A percentile compares a stretch with the other conserved stretches of the same genome.
Evolutionary conservation across 2,113 vertebrate species (phyloP).

Genomic region (Rhombomys opimus): DNA sequence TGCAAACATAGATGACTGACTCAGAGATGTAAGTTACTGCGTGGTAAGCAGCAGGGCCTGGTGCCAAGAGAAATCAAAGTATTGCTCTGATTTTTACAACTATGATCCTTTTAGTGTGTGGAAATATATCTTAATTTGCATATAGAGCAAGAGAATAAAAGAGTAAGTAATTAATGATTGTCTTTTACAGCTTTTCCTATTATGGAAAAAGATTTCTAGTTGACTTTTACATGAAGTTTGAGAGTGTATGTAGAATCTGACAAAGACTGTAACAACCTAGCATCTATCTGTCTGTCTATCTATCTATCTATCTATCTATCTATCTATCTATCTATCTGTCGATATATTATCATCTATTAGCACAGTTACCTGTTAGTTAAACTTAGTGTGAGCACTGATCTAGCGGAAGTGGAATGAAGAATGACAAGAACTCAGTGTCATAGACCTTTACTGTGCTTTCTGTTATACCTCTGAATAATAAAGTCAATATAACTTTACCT

Average conservation of each 20-base stretch:
- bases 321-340: neutral
- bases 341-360: neutral
- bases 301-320: neutral
- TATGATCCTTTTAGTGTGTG: slow-evolving; percentile 8
- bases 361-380: neutral
- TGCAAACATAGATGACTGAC: neutral
- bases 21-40: neutral
- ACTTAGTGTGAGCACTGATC: neutral
- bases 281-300: too few species aligned
- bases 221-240: slow-evolving; percentile 31
- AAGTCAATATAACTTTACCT: neutral
- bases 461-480: neutral
- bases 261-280: slow-evolving; percentile 5
- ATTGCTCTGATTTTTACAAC: neutral
- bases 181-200: neutral
- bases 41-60: neutral
- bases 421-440: neutral
- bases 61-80: neutral
- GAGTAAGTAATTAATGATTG: slow-evolving; percentile 51
- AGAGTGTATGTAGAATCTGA: slow-evolving; percentile 33
- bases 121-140: slow-evolving; percentile 31
- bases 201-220: neutral
- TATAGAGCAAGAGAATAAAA: slow-evolving; percentile 40
- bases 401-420: neutral
- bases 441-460: neutral